Conservation (phyloP, 2,113 vertebrate species). For the Lophura nycthemera region DNA sequence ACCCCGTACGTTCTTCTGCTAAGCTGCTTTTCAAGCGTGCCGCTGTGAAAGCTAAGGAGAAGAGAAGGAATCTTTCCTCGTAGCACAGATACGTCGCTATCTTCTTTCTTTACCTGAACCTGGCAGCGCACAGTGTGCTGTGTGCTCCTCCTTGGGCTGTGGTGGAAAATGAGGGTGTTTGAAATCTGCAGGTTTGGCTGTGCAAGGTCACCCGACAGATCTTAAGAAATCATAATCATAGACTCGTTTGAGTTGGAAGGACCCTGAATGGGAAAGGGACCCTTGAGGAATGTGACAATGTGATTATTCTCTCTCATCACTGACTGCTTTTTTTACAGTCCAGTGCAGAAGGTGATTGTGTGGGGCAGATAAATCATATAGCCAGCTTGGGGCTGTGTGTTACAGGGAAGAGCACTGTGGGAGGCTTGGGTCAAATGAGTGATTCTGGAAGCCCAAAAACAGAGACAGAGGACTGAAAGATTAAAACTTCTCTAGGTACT, state of each 20-base stretch:
- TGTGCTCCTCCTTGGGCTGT: background rate
- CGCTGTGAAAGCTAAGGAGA: background rate
- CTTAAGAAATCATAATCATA: background rate
- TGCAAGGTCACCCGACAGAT: background rate
- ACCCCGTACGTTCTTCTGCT: background rate
- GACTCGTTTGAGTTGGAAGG: no score
- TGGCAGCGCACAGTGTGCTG: accelerated
- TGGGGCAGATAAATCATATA: background rate
- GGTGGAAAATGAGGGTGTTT: conserved; percentile 2
- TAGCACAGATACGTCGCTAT: background rate
- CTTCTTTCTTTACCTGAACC: background rate
- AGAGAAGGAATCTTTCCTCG: background rate
- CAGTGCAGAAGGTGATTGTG: background rate
- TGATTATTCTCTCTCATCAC: background rate
- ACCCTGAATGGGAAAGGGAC: no score
- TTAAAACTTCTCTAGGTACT: background rate
- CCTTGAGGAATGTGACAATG: background rate
- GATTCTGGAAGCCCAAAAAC: background rate
- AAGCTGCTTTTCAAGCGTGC: background rate
- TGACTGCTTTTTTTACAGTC: background rate
- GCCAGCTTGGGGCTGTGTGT: background rate
- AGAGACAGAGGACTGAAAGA: background rate
- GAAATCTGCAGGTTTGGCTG: background rate
- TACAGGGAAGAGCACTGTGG: background rate
- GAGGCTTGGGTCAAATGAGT: background rate